Conservation (phyloP, 2,113 vertebrate genomes). For the Carollia perspicillata region DNA sequence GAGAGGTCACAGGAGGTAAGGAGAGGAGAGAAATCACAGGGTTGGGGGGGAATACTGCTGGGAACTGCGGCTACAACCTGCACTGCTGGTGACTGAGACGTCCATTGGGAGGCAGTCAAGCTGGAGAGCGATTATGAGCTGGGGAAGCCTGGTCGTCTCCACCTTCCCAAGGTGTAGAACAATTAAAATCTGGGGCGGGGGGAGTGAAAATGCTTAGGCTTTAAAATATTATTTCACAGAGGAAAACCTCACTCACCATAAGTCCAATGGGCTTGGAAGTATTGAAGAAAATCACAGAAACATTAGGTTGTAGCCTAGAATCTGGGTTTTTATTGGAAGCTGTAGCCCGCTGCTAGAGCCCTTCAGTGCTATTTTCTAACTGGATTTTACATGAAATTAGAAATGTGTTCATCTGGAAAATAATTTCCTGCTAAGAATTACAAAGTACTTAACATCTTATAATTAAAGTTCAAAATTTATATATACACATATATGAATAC, state of each 20-base stretch:
- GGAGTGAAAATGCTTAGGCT: neutral
- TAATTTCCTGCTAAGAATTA: conserved; percentile 30
- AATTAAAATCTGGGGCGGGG: neutral
- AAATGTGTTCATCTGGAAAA: conserved; percentile 29
- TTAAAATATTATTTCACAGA: neutral
- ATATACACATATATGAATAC: neutral
- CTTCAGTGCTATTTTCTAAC: neutral
- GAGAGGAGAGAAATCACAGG: neutral
- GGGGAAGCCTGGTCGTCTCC: neutral
- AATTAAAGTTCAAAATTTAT: conserved; percentile 35
- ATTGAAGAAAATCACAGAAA: neutral
- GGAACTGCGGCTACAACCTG: neutral
- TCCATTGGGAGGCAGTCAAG: neutral
- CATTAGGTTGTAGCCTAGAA: neutral
- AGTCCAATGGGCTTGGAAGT: neutral
- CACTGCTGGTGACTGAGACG: neutral
- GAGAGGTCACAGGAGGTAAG: neutral
- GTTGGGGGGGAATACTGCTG: neutral
- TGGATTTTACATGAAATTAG: conserved; percentile 20
- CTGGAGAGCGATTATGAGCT: neutral
- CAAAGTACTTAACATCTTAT: conserved; percentile 25
- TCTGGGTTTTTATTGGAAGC: neutral
- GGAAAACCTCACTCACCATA: neutral
- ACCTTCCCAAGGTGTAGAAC: neutral
- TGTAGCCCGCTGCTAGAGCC: neutral